A percentile compares a stretch with the other conserved stretches of the same genome.
Conservation (phyloP, 1,140 invertebrate genomes). For the Philotrypesis tridentata region DNA sequence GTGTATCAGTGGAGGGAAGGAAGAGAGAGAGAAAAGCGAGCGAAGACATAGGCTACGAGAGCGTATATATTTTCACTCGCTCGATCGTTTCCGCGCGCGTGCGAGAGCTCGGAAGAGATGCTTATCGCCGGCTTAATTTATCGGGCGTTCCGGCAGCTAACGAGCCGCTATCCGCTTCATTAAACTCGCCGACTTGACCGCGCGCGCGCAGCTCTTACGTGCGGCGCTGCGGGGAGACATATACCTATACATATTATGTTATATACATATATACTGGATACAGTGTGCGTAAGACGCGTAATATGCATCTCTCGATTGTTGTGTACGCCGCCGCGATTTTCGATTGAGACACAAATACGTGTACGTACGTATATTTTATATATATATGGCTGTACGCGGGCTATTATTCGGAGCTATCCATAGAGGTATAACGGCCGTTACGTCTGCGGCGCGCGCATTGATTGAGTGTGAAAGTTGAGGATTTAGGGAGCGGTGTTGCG, state of each 20-base stretch:
- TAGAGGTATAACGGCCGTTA: too few species aligned
- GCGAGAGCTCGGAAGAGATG: neutral
- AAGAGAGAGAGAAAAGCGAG: neutral
- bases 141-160: neutral
- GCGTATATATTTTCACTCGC: constrained; percentile 7
- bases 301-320: neutral
- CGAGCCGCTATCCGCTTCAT: neutral
- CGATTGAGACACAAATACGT: too few species aligned
- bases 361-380: too few species aligned
- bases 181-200: neutral
- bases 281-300: neutral
- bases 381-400: too few species aligned
- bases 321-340: neutral
- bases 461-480: neutral
- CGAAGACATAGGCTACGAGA: neutral
- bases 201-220: too few species aligned
- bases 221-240: too few species aligned
- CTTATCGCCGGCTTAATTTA: constrained; percentile 6
- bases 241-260: neutral
- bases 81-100: neutral
- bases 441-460: too few species aligned
- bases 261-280: too few species aligned
- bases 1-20: too few species aligned
- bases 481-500: neutral
- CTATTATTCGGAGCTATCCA: too few species aligned